A percentile compares a stretch with the other conserved stretches of the same genome.
Evolutionary conservation across 2,113 vertebrate species (phyloP).

Genomic region (Variabilichromis moorii): DNA sequence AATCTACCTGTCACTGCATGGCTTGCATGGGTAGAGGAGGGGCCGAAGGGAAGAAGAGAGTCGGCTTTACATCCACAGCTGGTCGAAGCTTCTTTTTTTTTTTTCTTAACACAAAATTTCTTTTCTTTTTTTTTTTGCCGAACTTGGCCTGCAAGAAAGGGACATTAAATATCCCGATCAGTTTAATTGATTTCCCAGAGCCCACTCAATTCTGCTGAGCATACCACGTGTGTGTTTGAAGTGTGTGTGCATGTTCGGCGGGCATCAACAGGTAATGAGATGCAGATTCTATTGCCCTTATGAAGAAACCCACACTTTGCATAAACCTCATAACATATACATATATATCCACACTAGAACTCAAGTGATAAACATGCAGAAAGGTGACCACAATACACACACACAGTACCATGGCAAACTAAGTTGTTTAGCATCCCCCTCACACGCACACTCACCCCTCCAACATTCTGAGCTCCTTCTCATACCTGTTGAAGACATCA

Average conservation of each 20-base stretch:
- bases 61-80: slow-evolving; percentile 3
- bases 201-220: slow-evolving; percentile 29
- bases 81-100: slow-evolving; percentile 20
- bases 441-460: background rate
- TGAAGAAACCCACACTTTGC: background rate
- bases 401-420: background rate
- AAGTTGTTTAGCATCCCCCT: background rate
- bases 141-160: background rate
- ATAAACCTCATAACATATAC: background rate
- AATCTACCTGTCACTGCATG: slow-evolving; percentile 77
- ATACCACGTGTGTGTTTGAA: background rate
- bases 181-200: slow-evolving; percentile 27
- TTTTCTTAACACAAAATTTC: background rate
- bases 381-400: background rate
- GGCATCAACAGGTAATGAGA: background rate
- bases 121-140: background rate
- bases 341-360: background rate
- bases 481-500: slow-evolving; percentile 32
- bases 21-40: slow-evolving; percentile 12
- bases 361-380: background rate
- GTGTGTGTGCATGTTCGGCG: background rate
- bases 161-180: slow-evolving; percentile 34
- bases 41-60: background rate
- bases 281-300: background rate
- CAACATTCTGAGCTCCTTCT: background rate